Percentiles rank a stretch among this genome's conserved stretches.
phyloP scores from a whole-genome alignment of 2,113 vertebrate genomes.

The Chaetops frenatus region DNA sequence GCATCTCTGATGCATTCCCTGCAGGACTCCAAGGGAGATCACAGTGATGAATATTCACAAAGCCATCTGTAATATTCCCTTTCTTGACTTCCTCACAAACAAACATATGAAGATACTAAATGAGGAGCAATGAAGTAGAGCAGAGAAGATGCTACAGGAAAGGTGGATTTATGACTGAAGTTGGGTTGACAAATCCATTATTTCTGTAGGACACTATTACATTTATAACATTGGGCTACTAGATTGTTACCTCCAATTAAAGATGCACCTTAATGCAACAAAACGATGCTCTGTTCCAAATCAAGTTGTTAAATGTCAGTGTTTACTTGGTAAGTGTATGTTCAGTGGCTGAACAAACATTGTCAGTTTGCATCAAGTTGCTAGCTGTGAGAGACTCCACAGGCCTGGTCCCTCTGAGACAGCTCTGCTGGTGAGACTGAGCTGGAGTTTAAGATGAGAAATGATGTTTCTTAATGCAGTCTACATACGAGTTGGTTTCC shows the following conservation, averaged over 20 bases:
- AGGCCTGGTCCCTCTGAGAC: not conserved
- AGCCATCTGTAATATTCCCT: slow-evolving; percentile 87
- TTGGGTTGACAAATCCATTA: slow-evolving; percentile 7
- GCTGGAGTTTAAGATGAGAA: not conserved
- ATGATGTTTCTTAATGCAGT: not conserved
- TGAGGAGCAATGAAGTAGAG: slow-evolving; percentile 68
- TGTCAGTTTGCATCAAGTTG: not conserved
- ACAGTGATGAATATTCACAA: slow-evolving; percentile 93
- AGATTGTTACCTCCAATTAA: slow-evolving; percentile 42
- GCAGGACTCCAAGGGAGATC: slow-evolving; percentile 90
- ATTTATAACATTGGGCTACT: slow-evolving; percentile 17
- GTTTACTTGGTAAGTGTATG: slow-evolving; percentile 33
- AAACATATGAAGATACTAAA: slow-evolving; percentile 86
- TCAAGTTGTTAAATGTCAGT: slow-evolving; percentile 40
- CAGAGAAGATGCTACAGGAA: slow-evolving; percentile 4
- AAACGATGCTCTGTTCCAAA: slow-evolving; percentile 29
- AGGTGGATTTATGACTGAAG: slow-evolving; percentile 8
- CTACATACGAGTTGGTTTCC: not conserved
- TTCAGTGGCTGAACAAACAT: slow-evolving; percentile 33
- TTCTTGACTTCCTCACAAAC: slow-evolving; percentile 97
- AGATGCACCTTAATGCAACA: slow-evolving; percentile 51
- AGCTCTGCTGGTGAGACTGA: not conserved
- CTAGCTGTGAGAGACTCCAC: not conserved
- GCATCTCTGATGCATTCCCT: slow-evolving; percentile 44
- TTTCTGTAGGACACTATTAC: slow-evolving; percentile 21